Base-by-base conservation (phyloP, 2,888 invertebrate species). In the Patella depressa region DNA sequence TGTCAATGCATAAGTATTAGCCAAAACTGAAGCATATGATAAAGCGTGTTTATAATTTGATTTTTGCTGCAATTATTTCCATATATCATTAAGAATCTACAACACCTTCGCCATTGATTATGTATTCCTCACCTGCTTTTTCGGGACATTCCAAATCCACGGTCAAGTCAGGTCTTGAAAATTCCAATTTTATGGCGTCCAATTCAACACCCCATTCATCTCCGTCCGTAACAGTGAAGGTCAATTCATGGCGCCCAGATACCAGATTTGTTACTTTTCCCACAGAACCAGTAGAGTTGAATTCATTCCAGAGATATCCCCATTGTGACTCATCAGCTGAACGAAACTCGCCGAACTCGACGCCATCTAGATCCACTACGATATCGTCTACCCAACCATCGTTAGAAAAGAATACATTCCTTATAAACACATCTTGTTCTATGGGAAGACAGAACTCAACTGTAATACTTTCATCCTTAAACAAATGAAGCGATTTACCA, bases 141-240 rank as follows among this genome's bases (percentile, higher is more conserved):
- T 69, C 74, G 57, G 74, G 74, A 65, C 74, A 74, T 53, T 65
- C 19, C 12, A 75, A 53, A 29, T 75, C 75, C 53, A 2, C 29
- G 24, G 53, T 24, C 7, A 54, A 45, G 53, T 75, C 53, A 1
- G 53, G 53, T 45, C 75, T 17, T 19, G 54, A 55, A 75, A 75
- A 75, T n/a, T 19, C 54, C 17, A 75, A 15, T 9, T 34, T 53
- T 29, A 75, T 53, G 29, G 53, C 70, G 29, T 75, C 75, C 55
- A 75, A 45, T 53, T 75, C 75, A 12, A 75, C 75, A 17, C 75
- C 75, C n/a, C 54, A 75, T 17, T 71, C 34, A 65, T 75, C 75
- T 17, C 70, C 70, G 11, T 70, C 53, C 71, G 17, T 34, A 17
- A 75, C 75, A 19, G 70, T 53, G 55, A 75, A 19, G 14, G 75